A percentile compares a stretch with the other conserved stretches of the same genome.
These are phyloP conservation scores for Chymomyza procnemis DNA, from an alignment of 2,888 invertebrate species.

Conservation along the genomic window DNA sequence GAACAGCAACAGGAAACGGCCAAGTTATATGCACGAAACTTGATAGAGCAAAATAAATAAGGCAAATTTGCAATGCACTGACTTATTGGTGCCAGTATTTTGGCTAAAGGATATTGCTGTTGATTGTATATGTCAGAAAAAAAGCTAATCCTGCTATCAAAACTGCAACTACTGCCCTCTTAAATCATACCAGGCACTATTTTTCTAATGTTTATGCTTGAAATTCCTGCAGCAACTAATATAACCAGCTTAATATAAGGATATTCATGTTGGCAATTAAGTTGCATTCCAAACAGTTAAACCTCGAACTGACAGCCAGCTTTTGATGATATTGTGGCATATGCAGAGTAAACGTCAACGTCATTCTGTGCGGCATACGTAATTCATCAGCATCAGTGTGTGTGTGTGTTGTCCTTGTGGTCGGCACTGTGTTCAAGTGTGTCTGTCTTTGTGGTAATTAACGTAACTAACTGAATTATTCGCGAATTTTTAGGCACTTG, in stretches of 20 bases:
- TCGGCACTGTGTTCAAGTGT: not conserved
- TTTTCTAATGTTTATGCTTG: too few species aligned
- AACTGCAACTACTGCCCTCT: too few species aligned
- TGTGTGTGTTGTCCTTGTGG: not conserved
- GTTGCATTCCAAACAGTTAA: not conserved
- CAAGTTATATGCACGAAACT: constrained; percentile 15
- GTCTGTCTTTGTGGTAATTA: constrained; percentile 43
- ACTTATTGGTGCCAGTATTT: too few species aligned
- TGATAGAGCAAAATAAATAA: not conserved
- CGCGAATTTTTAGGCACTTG: constrained; percentile 19
- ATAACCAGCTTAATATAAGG: not conserved
- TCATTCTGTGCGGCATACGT: constrained; percentile 44
- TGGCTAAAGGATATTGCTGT: too few species aligned
- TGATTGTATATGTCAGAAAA: too few species aligned
- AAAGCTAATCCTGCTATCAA: too few species aligned
- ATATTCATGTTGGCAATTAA: not conserved
- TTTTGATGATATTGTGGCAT: not conserved
- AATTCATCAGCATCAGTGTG: constrained; percentile 24
- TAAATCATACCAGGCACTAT: too few species aligned
- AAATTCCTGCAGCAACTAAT: too few species aligned
- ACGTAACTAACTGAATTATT: constrained; percentile 66
- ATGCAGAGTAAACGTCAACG: constrained; percentile 9
- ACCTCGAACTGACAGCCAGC: not conserved
- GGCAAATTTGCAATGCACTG: not conserved
- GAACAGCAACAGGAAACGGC: constrained; percentile 37